Evolutionary conservation across 2,888 invertebrate species (phyloP), one percentile per base, ranked within the genome.

Genomic region (Clanis bilineata): DNA sequence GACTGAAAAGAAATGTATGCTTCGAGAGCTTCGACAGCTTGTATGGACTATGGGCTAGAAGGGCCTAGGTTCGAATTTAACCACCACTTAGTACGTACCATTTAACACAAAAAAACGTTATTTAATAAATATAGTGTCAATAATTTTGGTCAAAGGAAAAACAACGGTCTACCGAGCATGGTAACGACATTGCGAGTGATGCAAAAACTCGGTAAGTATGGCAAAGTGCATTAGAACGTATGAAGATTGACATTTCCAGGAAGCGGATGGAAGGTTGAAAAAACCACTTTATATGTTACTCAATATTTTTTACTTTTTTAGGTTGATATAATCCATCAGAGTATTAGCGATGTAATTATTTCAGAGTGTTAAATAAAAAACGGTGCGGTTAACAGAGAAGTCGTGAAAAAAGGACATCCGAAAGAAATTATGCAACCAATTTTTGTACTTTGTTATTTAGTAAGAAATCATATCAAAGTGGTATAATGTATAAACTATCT

Each of bases 191-290:
- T 28, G 28, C 28, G 15, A 28, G 18, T 47, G 28, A 15, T 28
- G 28, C 28, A 15, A 28, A 25, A 18, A 51, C 10, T 32, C 18
- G 51, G 32, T 28, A 15, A 10, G 28, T 51, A 18, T 10, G 18
- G 32, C 18, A 51, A 32, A 32, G 32, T 18, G 9, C 18, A 51
- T 18, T 32, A 51, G 32, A 51, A 32, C 32, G 51, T 18, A 51
- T 32, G 18, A 51, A 51, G 28, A 51, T 18, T 32, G 51, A 51
- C 51, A 51, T 51, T 51, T 51, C 18, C 51, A 32, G 32, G 51
- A 51, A 51, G 51, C 51, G 51, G 32, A 51, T 18, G 32, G 18
- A 10, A 9, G 15, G 15, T 28, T 10, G 7, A 51, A 51, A 51
- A 32, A 9, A 3, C 18, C 28, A 7, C 9, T 45, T 22, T 44